Evolutionary conservation across 1,140 invertebrate species (phyloP).

Genomic region (Drosophila hydei): DNA sequence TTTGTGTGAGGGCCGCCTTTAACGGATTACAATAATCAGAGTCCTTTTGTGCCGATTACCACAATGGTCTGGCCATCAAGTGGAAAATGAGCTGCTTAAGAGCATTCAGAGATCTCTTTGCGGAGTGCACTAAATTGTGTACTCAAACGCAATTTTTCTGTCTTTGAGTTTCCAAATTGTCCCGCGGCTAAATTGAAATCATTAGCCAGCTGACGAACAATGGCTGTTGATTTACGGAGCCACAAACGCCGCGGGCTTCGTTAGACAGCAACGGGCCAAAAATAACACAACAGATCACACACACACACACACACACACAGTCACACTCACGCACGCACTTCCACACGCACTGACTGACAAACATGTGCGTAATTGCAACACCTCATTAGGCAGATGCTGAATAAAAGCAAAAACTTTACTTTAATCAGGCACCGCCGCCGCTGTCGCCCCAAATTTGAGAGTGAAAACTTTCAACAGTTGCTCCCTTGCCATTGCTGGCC

Average conservation of each 20-base stretch:
- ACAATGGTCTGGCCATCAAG: slow-evolving; percentile 32
- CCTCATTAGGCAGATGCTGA: slow-evolving; percentile 67
- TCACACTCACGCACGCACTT: not conserved
- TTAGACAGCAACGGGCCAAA: slow-evolving; percentile 41
- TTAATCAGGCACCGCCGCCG: slow-evolving; percentile 54
- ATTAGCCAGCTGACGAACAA: slow-evolving; percentile 59
- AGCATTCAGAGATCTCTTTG: slow-evolving; percentile 6
- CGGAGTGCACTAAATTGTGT: slow-evolving; percentile 53
- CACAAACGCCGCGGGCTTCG: slow-evolving; percentile 28
- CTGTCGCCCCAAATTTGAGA: slow-evolving; percentile 8
- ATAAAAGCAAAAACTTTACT: slow-evolving; percentile 41
- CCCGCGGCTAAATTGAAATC: slow-evolving; percentile 51
- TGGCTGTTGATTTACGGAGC: slow-evolving; percentile 52
- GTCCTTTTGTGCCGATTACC: slow-evolving; percentile 57
- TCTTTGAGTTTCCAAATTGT: not conserved
- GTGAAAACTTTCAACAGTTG: slow-evolving; percentile 44
- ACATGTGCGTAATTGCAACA: slow-evolving; percentile 55
- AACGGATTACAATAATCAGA: slow-evolving; percentile 69
- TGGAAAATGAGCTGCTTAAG: slow-evolving; percentile 31
- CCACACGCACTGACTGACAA: slow-evolving; percentile 1
- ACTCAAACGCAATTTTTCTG: slow-evolving; percentile 44
- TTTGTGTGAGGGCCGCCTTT: slow-evolving; percentile 43
- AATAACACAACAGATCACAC: slow-evolving; percentile 45
- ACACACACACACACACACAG: slow-evolving; percentile 4
- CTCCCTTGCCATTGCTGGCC: slow-evolving; percentile 30